phyloP scores from a whole-genome alignment of 2,113 vertebrate genomes.

The Megaceryle maxima region DNA sequence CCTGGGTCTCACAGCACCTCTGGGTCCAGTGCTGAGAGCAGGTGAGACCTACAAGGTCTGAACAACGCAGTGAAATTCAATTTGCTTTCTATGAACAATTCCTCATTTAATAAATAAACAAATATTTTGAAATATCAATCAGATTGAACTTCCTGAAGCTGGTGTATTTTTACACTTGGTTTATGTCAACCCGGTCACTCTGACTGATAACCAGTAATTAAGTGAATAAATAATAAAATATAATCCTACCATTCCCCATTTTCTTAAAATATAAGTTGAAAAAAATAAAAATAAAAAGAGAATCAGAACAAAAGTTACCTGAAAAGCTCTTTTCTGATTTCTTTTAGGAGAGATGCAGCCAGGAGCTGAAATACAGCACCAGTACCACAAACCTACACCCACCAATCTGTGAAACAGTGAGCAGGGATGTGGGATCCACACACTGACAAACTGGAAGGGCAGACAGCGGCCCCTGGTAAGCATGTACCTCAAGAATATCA shows the following conservation, averaged over 20 bases:
- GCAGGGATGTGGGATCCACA: neutral
- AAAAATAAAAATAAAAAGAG: neutral
- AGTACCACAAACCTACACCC: neutral
- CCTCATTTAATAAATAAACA: neutral
- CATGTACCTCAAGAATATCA: neutral
- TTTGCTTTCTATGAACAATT: neutral
- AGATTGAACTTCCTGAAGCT: neutral
- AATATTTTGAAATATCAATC: neutral
- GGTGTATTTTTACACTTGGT: neutral
- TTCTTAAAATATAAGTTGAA: neutral
- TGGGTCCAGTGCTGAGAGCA: neutral
- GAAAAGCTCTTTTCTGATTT: neutral
- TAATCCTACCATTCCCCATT: neutral
- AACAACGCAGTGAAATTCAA: neutral
- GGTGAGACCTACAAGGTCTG: neutral
- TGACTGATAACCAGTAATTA: neutral
- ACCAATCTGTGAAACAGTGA: fast-evolving
- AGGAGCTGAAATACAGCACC: neutral
- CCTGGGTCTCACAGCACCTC: neutral
- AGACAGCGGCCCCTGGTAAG: neutral
- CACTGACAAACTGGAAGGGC: neutral
- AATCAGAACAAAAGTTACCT: neutral
- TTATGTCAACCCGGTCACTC: neutral
- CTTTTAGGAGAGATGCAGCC: neutral
- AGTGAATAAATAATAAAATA: neutral